These are phyloP conservation scores for Dendroctonus ponderosae DNA, from an alignment of 1,140 invertebrate genomes.

Conservation along the genomic window DNA sequence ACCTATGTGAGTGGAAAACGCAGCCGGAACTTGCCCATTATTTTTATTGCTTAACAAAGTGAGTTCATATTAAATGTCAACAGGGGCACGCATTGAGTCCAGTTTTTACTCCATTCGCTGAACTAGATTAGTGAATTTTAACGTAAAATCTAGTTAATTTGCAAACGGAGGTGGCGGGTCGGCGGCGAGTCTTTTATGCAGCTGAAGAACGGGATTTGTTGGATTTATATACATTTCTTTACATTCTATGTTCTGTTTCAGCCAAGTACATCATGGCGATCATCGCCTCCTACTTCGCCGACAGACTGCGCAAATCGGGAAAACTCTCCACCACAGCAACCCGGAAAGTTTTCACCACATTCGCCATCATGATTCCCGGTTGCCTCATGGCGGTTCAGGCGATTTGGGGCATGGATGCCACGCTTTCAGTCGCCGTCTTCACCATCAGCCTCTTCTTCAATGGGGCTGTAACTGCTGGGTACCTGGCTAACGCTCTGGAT, in stretches of 20 bases:
- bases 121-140: too few relatives aligned
- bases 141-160: too few relatives aligned
- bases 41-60: too few relatives aligned
- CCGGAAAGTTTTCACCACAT: constrained; percentile 65
- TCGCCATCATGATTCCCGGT: constrained; percentile 62
- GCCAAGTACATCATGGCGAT: constrained; percentile 80
- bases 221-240: too few relatives aligned
- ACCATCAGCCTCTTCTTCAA: constrained; percentile 76
- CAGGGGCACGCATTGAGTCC: too few relatives aligned
- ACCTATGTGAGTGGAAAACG: too few relatives aligned
- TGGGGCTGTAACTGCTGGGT: constrained; percentile 82
- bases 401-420: constrained; percentile 66
- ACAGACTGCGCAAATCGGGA: constrained; percentile 63
- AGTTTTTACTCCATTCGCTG: too few relatives aligned
- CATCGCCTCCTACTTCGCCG: constrained; percentile 65
- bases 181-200: too few relatives aligned
- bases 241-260: constrained; percentile 46
- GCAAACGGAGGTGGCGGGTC: too few relatives aligned
- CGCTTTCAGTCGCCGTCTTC: constrained; percentile 71
- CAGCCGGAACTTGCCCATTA: too few relatives aligned
- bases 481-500: constrained; percentile 83
- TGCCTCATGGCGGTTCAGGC: constrained; percentile 70
- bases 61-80: too few relatives aligned
- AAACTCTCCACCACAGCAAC: constrained; percentile 68
- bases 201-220: too few relatives aligned